These are phyloP conservation scores for Conus canariensis DNA, from an alignment of 2,888 invertebrate genomes.

Conservation along the genomic window DNA sequence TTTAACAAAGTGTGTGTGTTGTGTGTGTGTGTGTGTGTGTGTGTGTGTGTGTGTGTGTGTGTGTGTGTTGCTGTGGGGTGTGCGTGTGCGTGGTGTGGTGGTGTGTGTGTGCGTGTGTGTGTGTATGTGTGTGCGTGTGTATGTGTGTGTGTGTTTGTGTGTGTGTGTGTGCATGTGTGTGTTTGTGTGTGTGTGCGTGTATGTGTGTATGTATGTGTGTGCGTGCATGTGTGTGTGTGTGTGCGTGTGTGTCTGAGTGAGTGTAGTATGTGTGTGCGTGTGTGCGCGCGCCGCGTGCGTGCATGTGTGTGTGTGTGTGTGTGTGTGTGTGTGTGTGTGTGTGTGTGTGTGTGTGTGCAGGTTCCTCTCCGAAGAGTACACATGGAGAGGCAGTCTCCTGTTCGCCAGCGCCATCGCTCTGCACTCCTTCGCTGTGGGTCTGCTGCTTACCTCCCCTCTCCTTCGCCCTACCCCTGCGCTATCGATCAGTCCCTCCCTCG, in stretches of 20 bases:
- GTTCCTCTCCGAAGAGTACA: neutral
- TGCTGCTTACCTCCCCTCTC: constrained; percentile 19
- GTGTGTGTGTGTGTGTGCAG: neutral
- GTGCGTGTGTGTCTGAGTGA: neutral
- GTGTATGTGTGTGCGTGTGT: too few relatives aligned
- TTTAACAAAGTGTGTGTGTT: too few relatives aligned
- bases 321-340: too few relatives aligned
- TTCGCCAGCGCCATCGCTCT: neutral
- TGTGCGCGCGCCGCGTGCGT: too few relatives aligned
- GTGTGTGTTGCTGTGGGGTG: too few relatives aligned
- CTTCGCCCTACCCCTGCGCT: neutral
- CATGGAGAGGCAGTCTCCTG: neutral
- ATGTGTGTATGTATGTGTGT: too few relatives aligned
- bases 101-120: neutral
- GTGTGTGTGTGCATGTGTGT: too few relatives aligned
- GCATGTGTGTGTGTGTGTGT: neutral
- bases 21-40: too few relatives aligned
- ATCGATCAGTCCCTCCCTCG: neutral
- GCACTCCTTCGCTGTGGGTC: neutral
- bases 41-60: too few relatives aligned
- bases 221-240: neutral
- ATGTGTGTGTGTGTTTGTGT: neutral
- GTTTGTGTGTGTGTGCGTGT: neutral
- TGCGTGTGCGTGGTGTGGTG: too few relatives aligned
- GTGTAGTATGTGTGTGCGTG: neutral